These are phyloP conservation scores for Solenopsis invicta DNA, from an alignment of 1,140 invertebrate species.

Conservation along the genomic window DNA sequence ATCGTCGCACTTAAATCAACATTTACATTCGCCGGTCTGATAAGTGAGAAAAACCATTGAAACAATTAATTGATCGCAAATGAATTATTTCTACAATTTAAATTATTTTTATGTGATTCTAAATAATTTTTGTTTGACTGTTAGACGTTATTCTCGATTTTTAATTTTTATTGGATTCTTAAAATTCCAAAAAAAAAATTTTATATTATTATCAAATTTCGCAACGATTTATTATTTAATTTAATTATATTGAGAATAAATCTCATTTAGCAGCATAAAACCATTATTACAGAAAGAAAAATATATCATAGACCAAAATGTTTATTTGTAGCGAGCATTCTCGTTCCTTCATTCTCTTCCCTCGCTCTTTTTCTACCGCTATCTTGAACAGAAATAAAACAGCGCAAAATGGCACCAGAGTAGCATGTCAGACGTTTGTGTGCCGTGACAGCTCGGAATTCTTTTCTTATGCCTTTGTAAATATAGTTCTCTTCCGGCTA, in stretches of 20 bases:
- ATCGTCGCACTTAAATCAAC: conserved; percentile 24
- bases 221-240: background rate
- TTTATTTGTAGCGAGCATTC: conserved; percentile 53
- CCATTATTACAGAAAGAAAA: conserved; percentile 18
- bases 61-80: background rate
- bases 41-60: background rate
- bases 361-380: conserved; percentile 34
- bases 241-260: background rate
- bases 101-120: conserved; percentile 12
- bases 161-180: background rate
- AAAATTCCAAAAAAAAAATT: background rate
- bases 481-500: conserved; percentile 72
- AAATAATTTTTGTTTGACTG: background rate
- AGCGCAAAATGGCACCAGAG: conserved; percentile 66
- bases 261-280: conserved; percentile 1
- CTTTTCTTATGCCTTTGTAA: conserved; percentile 72
- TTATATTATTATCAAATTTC: background rate
- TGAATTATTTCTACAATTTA: background rate
- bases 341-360: conserved; percentile 5
- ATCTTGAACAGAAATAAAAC: conserved; percentile 73
- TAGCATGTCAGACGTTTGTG: conserved; percentile 70
- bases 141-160: background rate
- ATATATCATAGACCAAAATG: conserved; percentile 4
- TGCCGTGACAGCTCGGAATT: conserved; percentile 68
- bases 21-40: background rate